Evolutionary conservation across 2,797 vertebrate species (phyloP), one percentile per base, ranked within the genome.

Genomic region (Microcaecilia unicolor): DNA sequence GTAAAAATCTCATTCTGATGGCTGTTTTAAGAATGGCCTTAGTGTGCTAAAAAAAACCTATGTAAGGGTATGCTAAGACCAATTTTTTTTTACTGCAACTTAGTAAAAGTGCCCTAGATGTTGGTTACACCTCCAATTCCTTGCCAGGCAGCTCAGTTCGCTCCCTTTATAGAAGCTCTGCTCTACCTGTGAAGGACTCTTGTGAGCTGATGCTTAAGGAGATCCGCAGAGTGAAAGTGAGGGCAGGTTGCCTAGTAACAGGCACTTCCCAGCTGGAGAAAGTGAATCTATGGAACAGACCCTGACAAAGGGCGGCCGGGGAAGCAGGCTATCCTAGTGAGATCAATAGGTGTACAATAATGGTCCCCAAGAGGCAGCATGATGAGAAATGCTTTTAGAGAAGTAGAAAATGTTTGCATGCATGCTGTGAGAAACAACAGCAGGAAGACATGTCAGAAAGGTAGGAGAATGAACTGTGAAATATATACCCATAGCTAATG

Each of bases 371-470:
- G 44, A 41, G n/a, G 41, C 42, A 62, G 56, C 40, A 34, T 36
- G 41, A 36, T 60, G 56, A 64, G 64, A 67, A 48, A 56, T 39
- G 13, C 39, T 36, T 37, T 55, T 55, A 49, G 61, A 52, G 68
- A 34, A 31, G 22, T 26, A 28, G 28, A 25, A 64, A 66, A 49
- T 18, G 51, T 48, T 40, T 58, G 45, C 10, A 35, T 44, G 51
- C 61, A 34, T 34, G 37, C 34, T 42, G 58, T 47, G 65, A 70
- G 57, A 53, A 61, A 10, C 61, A 18, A 59, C 41, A 54, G 22
- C 49, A 20, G 29, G 64, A 58, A 85, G 83, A 85, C 83, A 95
- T 96, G 92, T 94, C 86, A 25, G 80, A 90, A 82, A 94, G 92
- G 92, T 93, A 81, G 70, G 84, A 67, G 55, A 34, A 55, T 9